These are phyloP conservation scores for Takifugu ocellatus DNA, from an alignment of 2,797 vertebrate species.

Conservation along the genomic window DNA sequence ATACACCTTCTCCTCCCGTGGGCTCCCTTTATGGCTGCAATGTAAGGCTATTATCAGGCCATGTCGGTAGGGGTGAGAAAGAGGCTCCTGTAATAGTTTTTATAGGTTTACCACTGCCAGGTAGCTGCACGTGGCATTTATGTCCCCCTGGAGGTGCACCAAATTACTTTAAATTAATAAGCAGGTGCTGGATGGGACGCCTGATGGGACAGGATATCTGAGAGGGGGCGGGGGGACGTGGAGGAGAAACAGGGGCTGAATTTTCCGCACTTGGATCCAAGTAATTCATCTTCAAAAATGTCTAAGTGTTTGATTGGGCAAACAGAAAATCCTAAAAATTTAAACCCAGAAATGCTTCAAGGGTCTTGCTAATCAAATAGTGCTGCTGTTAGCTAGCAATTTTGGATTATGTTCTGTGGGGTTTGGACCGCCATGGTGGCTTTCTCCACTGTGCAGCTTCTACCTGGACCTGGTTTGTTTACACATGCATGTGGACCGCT, in stretches of 20 bases:
- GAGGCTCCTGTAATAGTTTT: constrained; percentile 79
- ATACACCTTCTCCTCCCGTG: constrained; percentile 56
- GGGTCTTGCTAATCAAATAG: too few relatives aligned
- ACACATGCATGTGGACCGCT: too few relatives aligned
- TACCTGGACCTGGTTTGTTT: too few relatives aligned
- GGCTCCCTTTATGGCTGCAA: constrained; percentile 55
- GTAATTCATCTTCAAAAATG: too few relatives aligned
- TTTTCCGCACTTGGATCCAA: constrained; percentile 1
- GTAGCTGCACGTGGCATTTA: constrained; percentile 77
- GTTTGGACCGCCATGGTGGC: too few relatives aligned
- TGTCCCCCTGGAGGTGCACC: constrained; percentile 72
- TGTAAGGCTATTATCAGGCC: constrained; percentile 75
- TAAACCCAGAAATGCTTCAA: not conserved
- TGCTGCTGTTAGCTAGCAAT: too few relatives aligned
- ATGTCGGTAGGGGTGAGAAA: constrained; percentile 74
- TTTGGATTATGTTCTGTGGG: too few relatives aligned
- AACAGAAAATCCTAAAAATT: not conserved
- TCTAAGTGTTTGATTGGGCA: not conserved
- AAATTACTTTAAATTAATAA: constrained; percentile 84
- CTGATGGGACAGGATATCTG: constrained; percentile 39
- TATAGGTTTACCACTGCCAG: constrained; percentile 77
- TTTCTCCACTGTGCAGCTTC: too few relatives aligned
- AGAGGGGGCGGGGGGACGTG: constrained; percentile 48
- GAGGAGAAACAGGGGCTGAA: too few relatives aligned
- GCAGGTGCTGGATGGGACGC: constrained; percentile 64